Evolutionary conservation across 2,797 vertebrate genomes (phyloP).

Genomic region (Coregonus sp.): DNA sequence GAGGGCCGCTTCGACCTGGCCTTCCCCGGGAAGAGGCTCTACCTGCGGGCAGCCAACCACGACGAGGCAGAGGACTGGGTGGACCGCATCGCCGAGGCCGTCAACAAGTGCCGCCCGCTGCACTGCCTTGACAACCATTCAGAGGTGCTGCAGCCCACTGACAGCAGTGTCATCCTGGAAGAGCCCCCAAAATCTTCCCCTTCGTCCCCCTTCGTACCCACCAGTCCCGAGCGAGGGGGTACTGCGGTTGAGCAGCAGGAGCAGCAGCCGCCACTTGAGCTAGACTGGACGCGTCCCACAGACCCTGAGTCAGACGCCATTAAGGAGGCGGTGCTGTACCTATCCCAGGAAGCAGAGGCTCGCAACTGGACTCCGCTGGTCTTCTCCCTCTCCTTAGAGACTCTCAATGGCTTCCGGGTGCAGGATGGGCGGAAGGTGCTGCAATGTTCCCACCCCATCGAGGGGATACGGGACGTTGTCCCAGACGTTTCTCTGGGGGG

Average conservation of each 20-base stretch:
- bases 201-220: slow-evolving; percentile 41
- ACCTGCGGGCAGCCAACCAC: slow-evolving; percentile 81
- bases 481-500: slow-evolving; percentile 87
- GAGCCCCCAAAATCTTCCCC: background rate
- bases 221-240: slow-evolving; percentile 30
- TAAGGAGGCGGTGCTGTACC: slow-evolving; percentile 88
- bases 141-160: slow-evolving; percentile 74
- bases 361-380: slow-evolving; percentile 81
- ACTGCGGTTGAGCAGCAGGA: slow-evolving; percentile 21
- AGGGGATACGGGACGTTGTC: slow-evolving; percentile 88
- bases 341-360: slow-evolving; percentile 70
- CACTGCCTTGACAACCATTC: slow-evolving; percentile 76
- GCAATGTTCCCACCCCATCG: slow-evolving; percentile 75
- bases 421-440: slow-evolving; percentile 78
- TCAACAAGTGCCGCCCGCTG: slow-evolving; percentile 82
- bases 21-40: slow-evolving; percentile 83
- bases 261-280: slow-evolving; percentile 31
- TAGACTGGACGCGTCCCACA: slow-evolving; percentile 75
- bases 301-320: slow-evolving; percentile 84
- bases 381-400: slow-evolving; percentile 89
- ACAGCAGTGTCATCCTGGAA: slow-evolving; percentile 39
- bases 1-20: slow-evolving; percentile 89
- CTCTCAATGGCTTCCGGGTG: slow-evolving; percentile 82
- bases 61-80: slow-evolving; percentile 96
- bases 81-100: slow-evolving; percentile 87